These are phyloP conservation scores for Aspiorhynchus laticeps DNA, from an alignment of 2,113 vertebrate species.

Conservation along the genomic window DNA sequence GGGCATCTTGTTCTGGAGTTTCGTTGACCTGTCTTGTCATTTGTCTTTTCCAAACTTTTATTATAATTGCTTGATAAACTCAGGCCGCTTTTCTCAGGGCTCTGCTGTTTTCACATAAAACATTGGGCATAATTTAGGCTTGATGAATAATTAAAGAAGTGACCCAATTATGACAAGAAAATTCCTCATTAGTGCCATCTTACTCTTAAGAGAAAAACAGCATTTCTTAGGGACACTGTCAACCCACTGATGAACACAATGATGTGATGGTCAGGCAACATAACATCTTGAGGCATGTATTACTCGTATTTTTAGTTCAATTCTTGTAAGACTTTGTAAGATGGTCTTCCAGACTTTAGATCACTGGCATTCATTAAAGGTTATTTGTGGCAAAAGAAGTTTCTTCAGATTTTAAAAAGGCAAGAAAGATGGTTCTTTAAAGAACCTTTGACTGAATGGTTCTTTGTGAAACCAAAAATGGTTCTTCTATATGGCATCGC, in stretches of 20 bases:
- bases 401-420: too few species aligned
- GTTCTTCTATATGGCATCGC: too few species aligned
- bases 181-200: conserved; percentile 23
- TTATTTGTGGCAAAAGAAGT: too few species aligned
- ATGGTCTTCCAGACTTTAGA: not conserved
- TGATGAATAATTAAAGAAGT: conserved; percentile 47
- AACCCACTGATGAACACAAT: not conserved
- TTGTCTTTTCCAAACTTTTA: not conserved
- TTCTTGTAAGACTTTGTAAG: not conserved
- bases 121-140: conserved; percentile 20
- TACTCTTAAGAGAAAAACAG: not conserved
- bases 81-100: not conserved
- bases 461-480: too few species aligned
- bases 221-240: conserved; percentile 35
- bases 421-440: too few species aligned
- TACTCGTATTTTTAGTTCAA: conserved; percentile 30
- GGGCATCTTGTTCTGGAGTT: not conserved
- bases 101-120: conserved; percentile 6
- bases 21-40: not conserved
- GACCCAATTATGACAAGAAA: conserved; percentile 49
- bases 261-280: conserved; percentile 12
- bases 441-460: too few species aligned
- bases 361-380: not conserved
- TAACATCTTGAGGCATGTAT: conserved; percentile 30
- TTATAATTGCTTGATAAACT: not conserved